These are phyloP conservation scores for Pangasius krempfi DNA, from an alignment of 2,797 vertebrate species.

Conservation along the genomic window DNA sequence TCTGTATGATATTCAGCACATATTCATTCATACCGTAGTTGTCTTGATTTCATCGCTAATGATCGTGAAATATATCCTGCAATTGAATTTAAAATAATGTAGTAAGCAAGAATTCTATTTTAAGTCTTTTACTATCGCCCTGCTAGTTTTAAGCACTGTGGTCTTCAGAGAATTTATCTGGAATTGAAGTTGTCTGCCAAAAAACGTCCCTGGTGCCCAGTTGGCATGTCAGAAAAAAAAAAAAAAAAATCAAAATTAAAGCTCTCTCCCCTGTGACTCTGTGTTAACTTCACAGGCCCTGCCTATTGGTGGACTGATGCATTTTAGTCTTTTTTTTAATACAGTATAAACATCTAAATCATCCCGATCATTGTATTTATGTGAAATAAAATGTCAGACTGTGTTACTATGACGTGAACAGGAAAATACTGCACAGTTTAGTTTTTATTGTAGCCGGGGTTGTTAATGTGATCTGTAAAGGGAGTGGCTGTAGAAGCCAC, in stretches of 20 bases:
- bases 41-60: background rate
- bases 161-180: conserved; percentile 75
- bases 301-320: background rate
- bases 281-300: background rate
- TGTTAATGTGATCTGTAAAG: background rate
- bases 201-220: conserved; percentile 63
- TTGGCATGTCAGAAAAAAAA: conserved; percentile 74
- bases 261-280: conserved; percentile 70
- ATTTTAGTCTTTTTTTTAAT: background rate
- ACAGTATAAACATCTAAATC: background rate
- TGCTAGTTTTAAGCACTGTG: conserved; percentile 44
- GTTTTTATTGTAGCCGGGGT: background rate
- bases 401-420: background rate
- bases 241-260: too few relatives aligned
- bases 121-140: conserved; percentile 46
- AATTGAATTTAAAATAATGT: background rate
- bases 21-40: background rate
- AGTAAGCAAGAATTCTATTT: background rate
- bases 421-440: background rate
- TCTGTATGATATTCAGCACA: conserved; percentile 8
- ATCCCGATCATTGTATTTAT: background rate
- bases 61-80: background rate
- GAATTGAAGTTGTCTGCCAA: conserved; percentile 78
- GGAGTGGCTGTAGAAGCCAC: background rate
- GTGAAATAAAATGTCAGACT: background rate